These are phyloP conservation scores for Plumapathes pennacea DNA, from an alignment of 92 coral and sea anemone species.

Conservation along the genomic window DNA sequence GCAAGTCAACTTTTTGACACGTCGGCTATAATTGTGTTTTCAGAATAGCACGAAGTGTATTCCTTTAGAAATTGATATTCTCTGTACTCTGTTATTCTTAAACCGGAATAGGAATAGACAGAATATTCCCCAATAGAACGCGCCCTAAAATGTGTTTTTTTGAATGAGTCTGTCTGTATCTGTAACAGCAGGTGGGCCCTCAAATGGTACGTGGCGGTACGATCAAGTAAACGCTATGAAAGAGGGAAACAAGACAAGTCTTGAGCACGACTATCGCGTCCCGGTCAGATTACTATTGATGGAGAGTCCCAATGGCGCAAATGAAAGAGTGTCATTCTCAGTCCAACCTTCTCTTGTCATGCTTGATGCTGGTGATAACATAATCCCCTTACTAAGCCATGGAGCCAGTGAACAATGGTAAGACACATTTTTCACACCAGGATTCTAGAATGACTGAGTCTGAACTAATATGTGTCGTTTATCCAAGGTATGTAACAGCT, in stretches of 20 bases:
- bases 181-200: conserved; percentile 51
- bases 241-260: conserved; percentile 58
- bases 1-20: too few relatives aligned
- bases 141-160: too few relatives aligned
- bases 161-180: too few relatives aligned
- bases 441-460: too few relatives aligned
- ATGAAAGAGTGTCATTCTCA: conserved; percentile 68
- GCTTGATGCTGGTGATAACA: conserved; percentile 54
- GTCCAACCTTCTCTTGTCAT: conserved; percentile 66
- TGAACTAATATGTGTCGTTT: not conserved
- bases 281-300: conserved; percentile 49
- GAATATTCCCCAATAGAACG: too few relatives aligned
- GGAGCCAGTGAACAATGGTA: conserved; percentile 59
- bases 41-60: too few relatives aligned
- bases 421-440: too few relatives aligned
- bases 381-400: conserved; percentile 63
- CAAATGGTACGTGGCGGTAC: conserved; percentile 67
- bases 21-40: too few relatives aligned
- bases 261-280: conserved; percentile 32
- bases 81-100: too few relatives aligned
- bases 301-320: conserved; percentile 61
- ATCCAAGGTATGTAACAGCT: conserved; percentile 68
- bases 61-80: too few relatives aligned
- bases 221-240: conserved; percentile 51
- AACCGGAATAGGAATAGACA: too few relatives aligned